Evolutionary conservation across 2,797 vertebrate species (phyloP), one percentile per base, ranked within the genome.

Genomic region (Aeoliscus strigatus): DNA sequence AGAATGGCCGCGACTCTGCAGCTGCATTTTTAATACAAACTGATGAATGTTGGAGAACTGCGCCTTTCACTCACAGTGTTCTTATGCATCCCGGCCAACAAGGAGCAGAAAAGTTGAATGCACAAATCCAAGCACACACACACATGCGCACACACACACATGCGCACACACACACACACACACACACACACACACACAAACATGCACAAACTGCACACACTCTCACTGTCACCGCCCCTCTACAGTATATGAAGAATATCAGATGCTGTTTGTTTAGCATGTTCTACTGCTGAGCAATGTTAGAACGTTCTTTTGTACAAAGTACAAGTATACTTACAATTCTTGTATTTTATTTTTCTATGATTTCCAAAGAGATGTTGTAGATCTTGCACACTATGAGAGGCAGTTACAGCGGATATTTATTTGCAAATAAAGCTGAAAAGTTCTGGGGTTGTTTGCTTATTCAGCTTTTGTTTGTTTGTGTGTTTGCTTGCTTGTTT

Each of bases 261-360:
- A 80, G 80, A 83, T 80, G 89, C 87, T 91, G 90, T 93, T 93
- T 92, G 90, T 93, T 93, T 93, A 90, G 92, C 91, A 93, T 91
- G 91, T 88, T 86, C 87, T 90, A 87, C 89, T 94, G 91, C 91
- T 94, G 89, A 94, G 89, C 90, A 93, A 92, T 91, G 90, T 93
- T 92, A 88, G 86, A 90, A 89, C 90, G 64, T 82, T 95, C 89
- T 94, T 96, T 96, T 94, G 92, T 95, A 94, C 92, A 93, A 94
- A 90, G 92, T 96, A 96, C 93, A 96, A 96, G 88, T 91, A 75
- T 76, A 91, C 84, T 88, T 90, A 90, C 87, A 89, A 92, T 91
- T 92, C 91, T 86, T 92, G 91, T 92, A 93, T 93, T 93, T 96
- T 95, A 95, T 95, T 95, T 96, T 95, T 96, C 87, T 94, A 95